Base-by-base conservation (phyloP, 1,140 invertebrate genomes). In the Chlorops oryzae region DNA sequence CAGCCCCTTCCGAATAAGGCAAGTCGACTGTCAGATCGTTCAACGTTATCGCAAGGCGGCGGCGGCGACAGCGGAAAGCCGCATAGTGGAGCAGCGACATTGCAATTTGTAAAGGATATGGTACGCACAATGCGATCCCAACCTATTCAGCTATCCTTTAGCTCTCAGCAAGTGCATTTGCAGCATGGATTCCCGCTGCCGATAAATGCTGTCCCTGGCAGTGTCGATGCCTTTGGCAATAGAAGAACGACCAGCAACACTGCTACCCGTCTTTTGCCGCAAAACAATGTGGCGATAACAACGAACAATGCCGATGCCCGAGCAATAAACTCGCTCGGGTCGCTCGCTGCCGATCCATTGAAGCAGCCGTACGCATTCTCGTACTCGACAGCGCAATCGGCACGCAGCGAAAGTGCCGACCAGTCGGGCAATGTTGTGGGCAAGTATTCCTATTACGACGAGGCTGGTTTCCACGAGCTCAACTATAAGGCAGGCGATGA, bases 361-460 rank as follows among this genome's bases (percentile, higher is more conserved):
- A 39, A 38, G 21, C 46, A 38, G 22, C 42, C 37, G 2, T 50
- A 21, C 10, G 58, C 51, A 17, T 63, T 66, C 13, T 50, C 57
- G 24, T 56, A 64, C 6, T 52, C 39, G 40, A 66, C 63, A 5
- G 48, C 81, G 12, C 82, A 85, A 54, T 81, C 84, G 62, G 75
- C 82, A 55, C 73, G 83, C 53, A 79, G 80, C 2, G 84, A 86
- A 69, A 78, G 78, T 39, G 83, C 82, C 54, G 83, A 86, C 62
- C 74, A 80, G 2, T 73, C 73, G 13, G 81, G 82, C 20, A 81
- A 83, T 59, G 80, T 84, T 0, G 63, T 81, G 54, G 84, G 83
- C 21, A 84, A 81, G 3, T 86, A 86, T 68, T 82, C 82, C 3
- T 86, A 84, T 63, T 68, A 83, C 22, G 83, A 85, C 58, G 81